Conservation (phyloP, 2,888 invertebrate genomes). For the Plutella xylostella region DNA sequence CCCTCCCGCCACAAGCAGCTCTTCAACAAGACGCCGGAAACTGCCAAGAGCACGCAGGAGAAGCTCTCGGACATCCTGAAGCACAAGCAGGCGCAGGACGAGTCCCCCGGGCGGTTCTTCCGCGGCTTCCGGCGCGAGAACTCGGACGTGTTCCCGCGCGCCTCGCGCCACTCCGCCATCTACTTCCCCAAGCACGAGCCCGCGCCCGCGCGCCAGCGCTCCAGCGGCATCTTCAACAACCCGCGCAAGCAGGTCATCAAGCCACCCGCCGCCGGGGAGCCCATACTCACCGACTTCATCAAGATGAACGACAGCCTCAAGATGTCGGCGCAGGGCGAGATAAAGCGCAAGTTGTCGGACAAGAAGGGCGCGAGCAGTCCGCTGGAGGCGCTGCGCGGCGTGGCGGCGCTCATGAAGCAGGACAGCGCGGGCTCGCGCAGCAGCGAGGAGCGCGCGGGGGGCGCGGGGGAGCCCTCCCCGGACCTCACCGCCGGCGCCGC, state of each 20-base stretch:
- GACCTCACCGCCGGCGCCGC: slow-evolving; percentile 40
- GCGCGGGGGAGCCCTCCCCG: slow-evolving; percentile 46
- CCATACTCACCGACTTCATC: slow-evolving; percentile 77
- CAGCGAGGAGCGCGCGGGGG: slow-evolving; percentile 40
- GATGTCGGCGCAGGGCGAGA: slow-evolving; percentile 51
- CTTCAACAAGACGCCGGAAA: slow-evolving; percentile 32
- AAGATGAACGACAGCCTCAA: slow-evolving; percentile 67
- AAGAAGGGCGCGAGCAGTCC: slow-evolving; percentile 45
- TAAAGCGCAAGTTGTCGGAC: slow-evolving; percentile 36
- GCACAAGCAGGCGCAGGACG: slow-evolving; percentile 80
- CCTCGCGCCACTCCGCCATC: slow-evolving; percentile 80
- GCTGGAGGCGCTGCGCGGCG: slow-evolving; percentile 54
- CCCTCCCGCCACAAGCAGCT: slow-evolving; percentile 51
- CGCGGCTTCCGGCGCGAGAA: slow-evolving; percentile 86
- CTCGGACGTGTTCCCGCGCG: slow-evolving; percentile 85
- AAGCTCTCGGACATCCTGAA: slow-evolving; percentile 61
- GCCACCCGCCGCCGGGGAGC: slow-evolving; percentile 69
- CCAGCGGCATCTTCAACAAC: slow-evolving; percentile 78
- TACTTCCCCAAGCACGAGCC: slow-evolving; percentile 71
- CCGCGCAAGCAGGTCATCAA: slow-evolving; percentile 71
- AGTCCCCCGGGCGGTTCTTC: slow-evolving; percentile 77
- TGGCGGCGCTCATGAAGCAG: slow-evolving; percentile 52
- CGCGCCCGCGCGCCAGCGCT: slow-evolving; percentile 60
- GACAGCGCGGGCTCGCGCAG: slow-evolving; percentile 55
- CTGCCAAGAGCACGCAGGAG: slow-evolving; percentile 50